Conservation (phyloP, 2,113 vertebrate species). For the Cyanistes caeruleus region DNA sequence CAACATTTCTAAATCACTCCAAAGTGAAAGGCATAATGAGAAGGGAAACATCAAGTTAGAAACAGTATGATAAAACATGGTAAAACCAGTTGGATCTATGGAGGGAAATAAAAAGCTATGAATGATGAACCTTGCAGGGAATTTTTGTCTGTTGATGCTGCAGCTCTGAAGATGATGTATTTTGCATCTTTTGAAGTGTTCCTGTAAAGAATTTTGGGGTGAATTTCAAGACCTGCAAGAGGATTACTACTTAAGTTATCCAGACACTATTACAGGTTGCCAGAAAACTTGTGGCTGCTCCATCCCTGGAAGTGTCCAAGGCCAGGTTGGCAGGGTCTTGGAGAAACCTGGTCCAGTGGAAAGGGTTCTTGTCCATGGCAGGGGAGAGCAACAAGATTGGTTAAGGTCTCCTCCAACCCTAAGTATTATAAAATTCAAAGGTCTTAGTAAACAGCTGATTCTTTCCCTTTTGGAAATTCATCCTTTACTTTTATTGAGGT, state of each 20-base stretch:
- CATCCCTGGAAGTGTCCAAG: not conserved
- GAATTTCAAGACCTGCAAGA: not conserved
- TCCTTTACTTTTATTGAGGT: not conserved
- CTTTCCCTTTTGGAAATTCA: not conserved
- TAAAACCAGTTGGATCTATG: not conserved
- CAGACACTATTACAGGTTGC: too few species aligned
- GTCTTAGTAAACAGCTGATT: not conserved
- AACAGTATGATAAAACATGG: not conserved
- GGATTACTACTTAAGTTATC: not conserved
- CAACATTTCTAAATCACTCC: not conserved
- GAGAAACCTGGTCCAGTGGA: not conserved
- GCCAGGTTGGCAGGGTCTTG: not conserved
- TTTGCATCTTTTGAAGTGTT: not conserved
- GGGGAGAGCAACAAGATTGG: not conserved
- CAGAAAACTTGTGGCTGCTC: not conserved
- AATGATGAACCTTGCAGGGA: not conserved
- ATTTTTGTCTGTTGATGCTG: not conserved
- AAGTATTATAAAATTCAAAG: rapidly evolving
- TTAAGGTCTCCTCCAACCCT: not conserved
- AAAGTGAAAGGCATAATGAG: not conserved
- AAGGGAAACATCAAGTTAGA: not conserved
- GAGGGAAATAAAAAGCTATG: not conserved
- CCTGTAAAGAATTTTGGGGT: not conserved
- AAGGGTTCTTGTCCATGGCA: not conserved
- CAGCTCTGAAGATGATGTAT: rapidly evolving